These are phyloP conservation scores for Drosophila neutralis DNA, from an alignment of 2,888 invertebrate species.

Conservation along the genomic window DNA sequence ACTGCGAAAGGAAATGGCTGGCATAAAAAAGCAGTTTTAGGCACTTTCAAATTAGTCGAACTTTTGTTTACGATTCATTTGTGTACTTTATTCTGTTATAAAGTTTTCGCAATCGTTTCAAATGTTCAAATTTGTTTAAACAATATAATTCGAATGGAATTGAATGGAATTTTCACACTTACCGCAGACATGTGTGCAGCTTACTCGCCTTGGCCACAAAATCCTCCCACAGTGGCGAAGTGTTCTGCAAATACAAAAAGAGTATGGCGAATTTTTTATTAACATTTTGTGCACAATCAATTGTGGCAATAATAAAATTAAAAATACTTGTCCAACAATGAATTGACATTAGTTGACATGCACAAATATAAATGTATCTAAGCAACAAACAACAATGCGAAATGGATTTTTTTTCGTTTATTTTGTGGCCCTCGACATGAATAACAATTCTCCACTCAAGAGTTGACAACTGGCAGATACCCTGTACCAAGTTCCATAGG, in stretches of 20 bases:
- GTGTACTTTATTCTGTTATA: slow-evolving; percentile 19
- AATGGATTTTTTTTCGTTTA: not conserved
- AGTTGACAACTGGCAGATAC: not conserved
- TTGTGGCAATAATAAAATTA: slow-evolving; percentile 27
- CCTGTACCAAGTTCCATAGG: not conserved
- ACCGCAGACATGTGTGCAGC: slow-evolving; percentile 96
- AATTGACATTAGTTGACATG: slow-evolving; percentile 22
- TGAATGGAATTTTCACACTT: slow-evolving; percentile 85
- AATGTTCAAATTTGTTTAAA: not conserved
- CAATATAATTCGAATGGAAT: slow-evolving; percentile 1
- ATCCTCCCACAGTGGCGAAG: slow-evolving; percentile 97
- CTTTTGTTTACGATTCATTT: slow-evolving; percentile 48
- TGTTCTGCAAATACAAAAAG: slow-evolving; percentile 88
- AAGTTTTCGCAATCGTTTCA: slow-evolving; percentile 39
- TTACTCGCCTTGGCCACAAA: slow-evolving; percentile 97
- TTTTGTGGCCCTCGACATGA: not conserved
- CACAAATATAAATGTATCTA: not conserved
- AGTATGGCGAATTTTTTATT: slow-evolving; percentile 2
- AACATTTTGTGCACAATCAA: slow-evolving; percentile 20
- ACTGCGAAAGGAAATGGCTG: slow-evolving; percentile 49
- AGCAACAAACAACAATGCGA: slow-evolving; percentile 2
- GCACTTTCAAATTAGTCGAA: slow-evolving; percentile 38
- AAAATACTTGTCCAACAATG: slow-evolving; percentile 5
- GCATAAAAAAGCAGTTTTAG: slow-evolving; percentile 36
- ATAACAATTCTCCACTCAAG: not conserved